Percentiles rank a stretch among this genome's conserved stretches.
Evolutionary conservation across 2,113 vertebrate species (phyloP).

Genomic region (Gymnocephalus cernua): DNA sequence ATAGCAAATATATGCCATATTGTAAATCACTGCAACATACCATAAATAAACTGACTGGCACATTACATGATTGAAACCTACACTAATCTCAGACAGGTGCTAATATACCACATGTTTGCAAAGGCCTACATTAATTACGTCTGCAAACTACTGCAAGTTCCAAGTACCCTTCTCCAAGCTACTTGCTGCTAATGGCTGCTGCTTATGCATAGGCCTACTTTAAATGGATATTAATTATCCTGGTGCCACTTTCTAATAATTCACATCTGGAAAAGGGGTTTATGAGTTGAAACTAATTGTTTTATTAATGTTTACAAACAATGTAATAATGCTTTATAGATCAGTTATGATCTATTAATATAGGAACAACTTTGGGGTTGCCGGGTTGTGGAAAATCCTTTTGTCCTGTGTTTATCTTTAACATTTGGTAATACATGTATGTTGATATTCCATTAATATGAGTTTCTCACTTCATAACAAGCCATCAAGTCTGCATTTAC

Average conservation of each 20-base stretch:
- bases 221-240: neutral
- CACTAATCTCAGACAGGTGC: slow-evolving; percentile 9
- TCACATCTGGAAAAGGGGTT: neutral
- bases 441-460: neutral
- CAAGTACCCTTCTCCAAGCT: neutral
- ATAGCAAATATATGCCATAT: neutral
- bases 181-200: too few species aligned
- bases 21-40: neutral
- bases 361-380: neutral
- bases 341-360: neutral
- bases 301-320: neutral
- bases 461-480: neutral
- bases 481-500: neutral
- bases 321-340: neutral
- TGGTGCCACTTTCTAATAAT: neutral
- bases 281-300: neutral
- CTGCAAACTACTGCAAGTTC: neutral
- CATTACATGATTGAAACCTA: neutral
- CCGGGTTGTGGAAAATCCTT: neutral
- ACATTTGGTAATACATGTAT: neutral
- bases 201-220: neutral
- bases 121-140: slow-evolving; percentile 9
- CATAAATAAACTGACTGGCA: neutral
- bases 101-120: slow-evolving; percentile 17
- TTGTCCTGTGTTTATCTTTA: neutral